These are phyloP conservation scores for Patella ulyssiponensis DNA, from an alignment of 2,888 invertebrate species.

Conservation along the genomic window DNA sequence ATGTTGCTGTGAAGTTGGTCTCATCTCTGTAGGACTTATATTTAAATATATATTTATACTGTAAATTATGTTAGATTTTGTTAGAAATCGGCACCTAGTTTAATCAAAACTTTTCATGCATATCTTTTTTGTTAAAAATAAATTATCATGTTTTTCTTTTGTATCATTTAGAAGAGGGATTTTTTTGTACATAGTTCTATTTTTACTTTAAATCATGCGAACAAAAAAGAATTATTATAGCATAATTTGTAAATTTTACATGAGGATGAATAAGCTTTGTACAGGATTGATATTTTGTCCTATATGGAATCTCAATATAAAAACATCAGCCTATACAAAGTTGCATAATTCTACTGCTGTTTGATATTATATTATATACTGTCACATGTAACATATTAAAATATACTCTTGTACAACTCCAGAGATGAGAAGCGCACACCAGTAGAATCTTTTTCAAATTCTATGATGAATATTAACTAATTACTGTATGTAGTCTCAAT, in stretches of 20 bases:
- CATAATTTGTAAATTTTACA: not conserved
- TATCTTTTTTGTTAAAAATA: not conserved
- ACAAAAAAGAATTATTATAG: not conserved
- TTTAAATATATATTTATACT: not conserved
- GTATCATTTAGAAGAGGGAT: not conserved
- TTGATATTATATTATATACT: no score
- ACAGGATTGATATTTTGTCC: no score
- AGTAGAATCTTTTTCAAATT: no score
- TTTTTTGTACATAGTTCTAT: not conserved
- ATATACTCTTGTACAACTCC: no score
- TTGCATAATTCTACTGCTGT: no score
- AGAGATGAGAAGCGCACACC: no score
- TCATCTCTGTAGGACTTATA: not conserved
- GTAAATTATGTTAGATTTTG: not conserved
- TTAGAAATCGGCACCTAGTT: not conserved
- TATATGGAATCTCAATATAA: no score
- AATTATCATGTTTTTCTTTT: not conserved
- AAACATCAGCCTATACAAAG: no score
- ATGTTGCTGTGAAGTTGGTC: not conserved
- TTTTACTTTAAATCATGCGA: slow-evolving; percentile 1
- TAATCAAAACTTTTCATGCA: slow-evolving; percentile 11
- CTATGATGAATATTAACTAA: no score
- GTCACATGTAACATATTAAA: no score
- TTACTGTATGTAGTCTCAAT: no score
- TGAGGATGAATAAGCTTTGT: no score